Conservation (phyloP, 2,888 invertebrate species). For the Heliconius charithonia region DNA sequence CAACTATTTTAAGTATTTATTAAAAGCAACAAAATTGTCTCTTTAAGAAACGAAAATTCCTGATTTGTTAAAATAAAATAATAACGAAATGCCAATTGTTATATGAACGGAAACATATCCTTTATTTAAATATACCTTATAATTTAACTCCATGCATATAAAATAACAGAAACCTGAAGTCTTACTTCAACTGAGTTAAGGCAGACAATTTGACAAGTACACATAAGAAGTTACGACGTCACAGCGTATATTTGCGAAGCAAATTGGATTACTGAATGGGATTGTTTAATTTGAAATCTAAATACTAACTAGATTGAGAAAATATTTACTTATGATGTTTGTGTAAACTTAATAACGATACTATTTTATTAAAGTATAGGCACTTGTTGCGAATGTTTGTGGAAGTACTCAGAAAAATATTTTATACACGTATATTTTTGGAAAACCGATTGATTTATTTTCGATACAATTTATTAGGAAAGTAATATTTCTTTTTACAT, state of each 20-base stretch:
- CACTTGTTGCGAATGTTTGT: slow-evolving; percentile 6
- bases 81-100: too few relatives aligned
- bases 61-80: too few relatives aligned
- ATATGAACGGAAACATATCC: too few relatives aligned
- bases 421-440: background rate
- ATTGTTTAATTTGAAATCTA: slow-evolving; percentile 66
- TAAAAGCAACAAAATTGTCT: too few relatives aligned
- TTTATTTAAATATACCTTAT: too few relatives aligned
- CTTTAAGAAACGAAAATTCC: too few relatives aligned
- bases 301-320: slow-evolving; percentile 62
- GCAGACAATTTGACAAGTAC: slow-evolving; percentile 30
- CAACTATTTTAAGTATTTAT: too few relatives aligned
- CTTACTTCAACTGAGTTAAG: slow-evolving; percentile 21
- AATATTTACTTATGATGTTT: slow-evolving; percentile 51
- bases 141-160: background rate
- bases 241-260: slow-evolving; percentile 61
- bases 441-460: background rate
- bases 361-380: slow-evolving; percentile 2
- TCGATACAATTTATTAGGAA: too few relatives aligned
- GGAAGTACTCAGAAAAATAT: background rate
- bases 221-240: slow-evolving; percentile 42
- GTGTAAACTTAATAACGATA: slow-evolving; percentile 16
- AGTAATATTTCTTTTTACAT: background rate
- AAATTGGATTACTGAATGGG: slow-evolving; percentile 66
- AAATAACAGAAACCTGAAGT: slow-evolving; percentile 17